These are phyloP conservation scores for Sycophaga agraensis DNA, from an alignment of 1,140 invertebrate species.

Conservation along the genomic window DNA sequence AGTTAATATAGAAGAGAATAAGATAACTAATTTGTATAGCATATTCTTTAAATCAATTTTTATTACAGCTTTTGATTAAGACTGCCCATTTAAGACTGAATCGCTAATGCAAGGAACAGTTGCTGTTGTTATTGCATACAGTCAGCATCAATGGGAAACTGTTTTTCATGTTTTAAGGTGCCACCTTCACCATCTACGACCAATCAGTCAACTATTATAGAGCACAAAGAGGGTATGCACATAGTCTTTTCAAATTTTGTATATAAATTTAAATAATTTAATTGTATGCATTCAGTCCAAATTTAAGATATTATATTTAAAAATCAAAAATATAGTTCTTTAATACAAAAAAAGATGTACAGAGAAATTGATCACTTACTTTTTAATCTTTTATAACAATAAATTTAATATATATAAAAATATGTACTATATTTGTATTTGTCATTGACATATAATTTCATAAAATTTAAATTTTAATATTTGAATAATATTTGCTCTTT, in stretches of 20 bases:
- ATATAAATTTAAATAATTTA: neutral
- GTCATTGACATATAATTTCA: no score
- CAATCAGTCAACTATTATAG: slow-evolving; percentile 56
- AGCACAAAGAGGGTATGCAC: slow-evolving; percentile 65
- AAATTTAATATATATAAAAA: no score
- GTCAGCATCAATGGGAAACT: slow-evolving; percentile 76
- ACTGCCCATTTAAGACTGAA: slow-evolving; percentile 56
- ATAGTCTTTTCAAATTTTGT: neutral
- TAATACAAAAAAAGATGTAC: no score
- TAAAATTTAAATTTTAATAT: no score
- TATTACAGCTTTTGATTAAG: slow-evolving; percentile 49
- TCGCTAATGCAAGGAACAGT: slow-evolving; percentile 53
- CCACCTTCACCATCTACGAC: slow-evolving; percentile 63
- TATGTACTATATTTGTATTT: no score
- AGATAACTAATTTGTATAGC: no score
- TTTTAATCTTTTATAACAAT: no score
- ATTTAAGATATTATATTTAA: neutral
- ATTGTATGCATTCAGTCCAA: no score
- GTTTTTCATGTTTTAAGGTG: slow-evolving; percentile 74
- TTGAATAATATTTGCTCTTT: neutral
- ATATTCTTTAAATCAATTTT: slow-evolving; percentile 10
- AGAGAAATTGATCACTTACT: no score
- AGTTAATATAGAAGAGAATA: no score
- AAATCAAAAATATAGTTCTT: neutral
- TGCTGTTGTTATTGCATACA: slow-evolving; percentile 47